A percentile compares a stretch with the other conserved stretches of the same genome.
These are phyloP conservation scores for Peromyscus eremicus DNA, from an alignment of 2,797 vertebrate genomes.

Conservation along the genomic window DNA sequence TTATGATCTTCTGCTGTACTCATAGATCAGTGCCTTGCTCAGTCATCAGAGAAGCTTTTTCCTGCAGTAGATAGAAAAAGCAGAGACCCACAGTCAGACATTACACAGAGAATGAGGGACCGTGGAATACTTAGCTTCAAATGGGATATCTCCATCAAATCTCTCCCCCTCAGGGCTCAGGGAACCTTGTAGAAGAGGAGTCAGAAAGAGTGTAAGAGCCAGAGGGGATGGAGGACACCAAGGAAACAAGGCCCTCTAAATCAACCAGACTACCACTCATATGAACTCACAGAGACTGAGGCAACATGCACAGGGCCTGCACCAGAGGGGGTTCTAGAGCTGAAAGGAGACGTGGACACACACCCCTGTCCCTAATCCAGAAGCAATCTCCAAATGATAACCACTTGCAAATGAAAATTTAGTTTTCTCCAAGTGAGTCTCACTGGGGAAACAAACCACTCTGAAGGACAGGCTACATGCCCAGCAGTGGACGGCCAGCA, in stretches of 20 bases:
- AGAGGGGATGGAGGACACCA: neutral
- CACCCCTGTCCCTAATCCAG: neutral
- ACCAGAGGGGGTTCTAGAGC: neutral
- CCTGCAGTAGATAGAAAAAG: neutral
- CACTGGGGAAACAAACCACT: neutral
- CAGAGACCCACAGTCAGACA: neutral
- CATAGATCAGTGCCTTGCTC: neutral
- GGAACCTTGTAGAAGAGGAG: neutral
- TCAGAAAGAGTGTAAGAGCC: neutral
- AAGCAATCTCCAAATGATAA: neutral
- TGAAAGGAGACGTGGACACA: neutral
- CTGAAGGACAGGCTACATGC: neutral
- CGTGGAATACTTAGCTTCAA: neutral
- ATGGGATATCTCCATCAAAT: neutral
- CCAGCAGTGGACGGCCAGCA: neutral
- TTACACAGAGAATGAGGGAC: neutral
- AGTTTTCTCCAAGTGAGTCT: neutral
- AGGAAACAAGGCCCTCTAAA: neutral
- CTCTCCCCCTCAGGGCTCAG: neutral
- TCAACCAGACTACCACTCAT: neutral
- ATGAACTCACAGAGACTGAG: neutral
- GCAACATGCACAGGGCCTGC: neutral
- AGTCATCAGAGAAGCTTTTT: neutral
- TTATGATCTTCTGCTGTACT: neutral
- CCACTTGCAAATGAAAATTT: neutral